Conservation (phyloP, 2,113 vertebrate genomes). For the Stomatorhinus ivindoensis region DNA sequence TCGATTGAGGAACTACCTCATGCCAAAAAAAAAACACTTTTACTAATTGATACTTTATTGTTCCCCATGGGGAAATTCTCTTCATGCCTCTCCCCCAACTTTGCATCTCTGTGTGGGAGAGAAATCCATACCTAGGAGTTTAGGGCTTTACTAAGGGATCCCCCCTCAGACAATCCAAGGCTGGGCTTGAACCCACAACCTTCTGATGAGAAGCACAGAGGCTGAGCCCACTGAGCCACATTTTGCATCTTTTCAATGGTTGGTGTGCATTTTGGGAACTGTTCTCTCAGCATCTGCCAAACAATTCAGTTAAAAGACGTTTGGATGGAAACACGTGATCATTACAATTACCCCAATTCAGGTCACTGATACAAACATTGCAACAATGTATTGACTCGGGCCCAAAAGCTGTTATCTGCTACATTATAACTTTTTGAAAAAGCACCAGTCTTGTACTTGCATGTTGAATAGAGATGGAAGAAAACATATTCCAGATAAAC, state of each 20-base stretch:
- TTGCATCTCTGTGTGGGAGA: too few relatives aligned
- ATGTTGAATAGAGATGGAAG: background rate
- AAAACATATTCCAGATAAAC: background rate
- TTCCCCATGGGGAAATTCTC: too few relatives aligned
- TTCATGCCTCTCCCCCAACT: too few relatives aligned
- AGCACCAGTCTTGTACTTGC: background rate
- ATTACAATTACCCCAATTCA: background rate
- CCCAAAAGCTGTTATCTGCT: background rate
- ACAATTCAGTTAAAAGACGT: background rate
- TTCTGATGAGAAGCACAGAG: too few relatives aligned
- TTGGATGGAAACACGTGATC: background rate
- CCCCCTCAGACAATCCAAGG: too few relatives aligned
- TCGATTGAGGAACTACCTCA: background rate
- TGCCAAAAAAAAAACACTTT: background rate
- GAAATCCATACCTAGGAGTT: too few relatives aligned
- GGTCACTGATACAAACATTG: background rate
- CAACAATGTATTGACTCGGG: background rate
- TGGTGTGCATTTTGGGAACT: background rate
- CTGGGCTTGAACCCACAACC: too few relatives aligned
- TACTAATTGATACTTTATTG: background rate
- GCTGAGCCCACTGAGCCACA: too few relatives aligned
- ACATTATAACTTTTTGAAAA: background rate
- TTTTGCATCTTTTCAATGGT: background rate
- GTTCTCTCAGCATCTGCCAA: background rate
- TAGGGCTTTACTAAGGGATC: too few relatives aligned